These are phyloP conservation scores for Calameuta idolon DNA, from an alignment of 2,888 invertebrate genomes.

Conservation along the genomic window DNA sequence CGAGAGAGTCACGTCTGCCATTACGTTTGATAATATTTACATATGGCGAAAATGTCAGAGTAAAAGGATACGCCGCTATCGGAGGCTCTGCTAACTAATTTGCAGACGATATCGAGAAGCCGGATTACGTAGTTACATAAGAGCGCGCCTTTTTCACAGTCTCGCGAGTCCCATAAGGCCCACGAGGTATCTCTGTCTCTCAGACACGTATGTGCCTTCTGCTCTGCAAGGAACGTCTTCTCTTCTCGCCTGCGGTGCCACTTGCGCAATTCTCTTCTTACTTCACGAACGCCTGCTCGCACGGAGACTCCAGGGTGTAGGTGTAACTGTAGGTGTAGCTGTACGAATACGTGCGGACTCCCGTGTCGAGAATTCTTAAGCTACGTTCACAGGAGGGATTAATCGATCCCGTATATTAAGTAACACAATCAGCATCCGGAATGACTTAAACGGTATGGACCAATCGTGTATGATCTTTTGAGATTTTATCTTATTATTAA, in stretches of 20 bases:
- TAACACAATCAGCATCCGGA: background rate
- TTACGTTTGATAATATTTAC: slow-evolving; percentile 43
- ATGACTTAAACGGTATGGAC: background rate
- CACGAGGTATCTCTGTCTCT: background rate
- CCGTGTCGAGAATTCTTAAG: slow-evolving; percentile 2
- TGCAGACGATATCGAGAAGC: slow-evolving; percentile 9
- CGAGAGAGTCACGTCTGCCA: background rate
- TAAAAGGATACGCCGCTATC: slow-evolving; percentile 43
- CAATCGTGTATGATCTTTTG: background rate
- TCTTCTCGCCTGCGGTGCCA: slow-evolving; percentile 35
- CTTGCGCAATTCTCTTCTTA: slow-evolving; percentile 50
- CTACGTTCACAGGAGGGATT: background rate
- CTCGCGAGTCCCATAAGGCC: background rate
- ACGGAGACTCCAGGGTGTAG: slow-evolving; percentile 8
- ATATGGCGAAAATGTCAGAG: slow-evolving; percentile 53
- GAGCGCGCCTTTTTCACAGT: background rate
- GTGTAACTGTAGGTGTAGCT: slow-evolving; percentile 9
- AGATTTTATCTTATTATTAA: background rate
- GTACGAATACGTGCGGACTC: slow-evolving; percentile 11
- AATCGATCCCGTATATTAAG: background rate
- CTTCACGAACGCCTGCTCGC: slow-evolving; percentile 41
- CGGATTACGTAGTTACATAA: slow-evolving; percentile 20
- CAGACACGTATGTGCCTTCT: slow-evolving; percentile 11
- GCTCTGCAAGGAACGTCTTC: slow-evolving; percentile 14
- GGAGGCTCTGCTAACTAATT: slow-evolving; percentile 29